phyloP scores from a whole-genome alignment of 92 coral and sea anemone genomes.

The Actinostola sp. region DNA sequence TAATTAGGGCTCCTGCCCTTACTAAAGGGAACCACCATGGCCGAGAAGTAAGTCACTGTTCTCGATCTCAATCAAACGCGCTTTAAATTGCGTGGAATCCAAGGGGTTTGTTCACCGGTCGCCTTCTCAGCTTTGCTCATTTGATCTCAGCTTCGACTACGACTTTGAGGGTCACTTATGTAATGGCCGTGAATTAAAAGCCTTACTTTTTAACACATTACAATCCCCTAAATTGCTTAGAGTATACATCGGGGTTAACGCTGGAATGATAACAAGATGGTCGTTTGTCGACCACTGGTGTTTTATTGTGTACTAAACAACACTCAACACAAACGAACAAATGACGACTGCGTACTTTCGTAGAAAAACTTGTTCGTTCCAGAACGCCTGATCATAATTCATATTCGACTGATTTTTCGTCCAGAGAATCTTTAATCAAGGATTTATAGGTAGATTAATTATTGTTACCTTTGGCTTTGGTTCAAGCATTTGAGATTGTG shows the following conservation, averaged over 20 bases:
- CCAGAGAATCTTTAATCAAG: neutral
- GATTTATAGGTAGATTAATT: neutral
- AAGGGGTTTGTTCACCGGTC: slow-evolving; percentile 1
- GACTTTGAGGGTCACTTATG: slow-evolving; percentile 5
- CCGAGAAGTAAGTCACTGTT: slow-evolving; percentile 77
- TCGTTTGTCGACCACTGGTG: slow-evolving; percentile 8
- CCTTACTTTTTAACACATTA: slow-evolving; percentile 3
- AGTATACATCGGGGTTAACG: slow-evolving; percentile 11
- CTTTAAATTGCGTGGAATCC: neutral
- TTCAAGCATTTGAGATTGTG: neutral
- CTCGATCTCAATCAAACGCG: neutral
- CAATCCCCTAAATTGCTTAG: slow-evolving; percentile 11
- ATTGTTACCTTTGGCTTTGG: neutral
- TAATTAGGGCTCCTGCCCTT: slow-evolving; percentile 33
- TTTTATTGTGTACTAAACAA: slow-evolving; percentile 14
- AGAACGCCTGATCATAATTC: neutral
- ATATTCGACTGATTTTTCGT: neutral
- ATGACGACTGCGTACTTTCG: neutral
- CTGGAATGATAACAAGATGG: slow-evolving; percentile 18
- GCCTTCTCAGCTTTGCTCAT: slow-evolving; percentile 12
- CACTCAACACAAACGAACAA: slow-evolving; percentile 11
- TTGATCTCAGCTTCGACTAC: slow-evolving; percentile 6
- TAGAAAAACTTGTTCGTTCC: slow-evolving; percentile 6
- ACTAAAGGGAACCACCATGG: slow-evolving; percentile 57
- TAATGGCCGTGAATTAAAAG: slow-evolving; percentile 3